Percentiles rank a stretch among this genome's conserved stretches.
Evolutionary conservation across 1,140 invertebrate species (phyloP).

Genomic region (Dermatophagoides farinae): DNA sequence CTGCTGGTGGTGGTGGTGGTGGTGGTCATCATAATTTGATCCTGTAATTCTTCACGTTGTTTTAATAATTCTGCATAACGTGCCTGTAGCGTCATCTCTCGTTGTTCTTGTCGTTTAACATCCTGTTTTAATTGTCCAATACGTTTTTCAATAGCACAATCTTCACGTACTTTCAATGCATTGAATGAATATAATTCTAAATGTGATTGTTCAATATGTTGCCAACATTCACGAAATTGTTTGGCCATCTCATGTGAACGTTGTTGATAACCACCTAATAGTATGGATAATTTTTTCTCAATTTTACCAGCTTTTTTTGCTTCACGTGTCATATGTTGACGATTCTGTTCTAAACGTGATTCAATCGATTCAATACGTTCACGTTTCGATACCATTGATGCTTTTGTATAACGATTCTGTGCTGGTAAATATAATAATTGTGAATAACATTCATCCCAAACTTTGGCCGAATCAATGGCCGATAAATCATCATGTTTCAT

Average conservation of each 20-base stretch:
- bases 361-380: conserved; percentile 80
- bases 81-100: conserved; percentile 67
- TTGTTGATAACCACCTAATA: conserved; percentile 74
- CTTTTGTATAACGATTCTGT: conserved; percentile 75
- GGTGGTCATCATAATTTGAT: too few species aligned
- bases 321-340: conserved; percentile 79
- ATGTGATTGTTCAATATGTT: conserved; percentile 69
- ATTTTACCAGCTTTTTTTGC: conserved; percentile 89
- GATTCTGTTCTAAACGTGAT: conserved; percentile 40
- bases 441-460: conserved; percentile 87
- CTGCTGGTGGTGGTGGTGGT: too few species aligned
- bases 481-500: conserved; percentile 76
- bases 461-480: conserved; percentile 69
- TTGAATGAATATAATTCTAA: conserved; percentile 81
- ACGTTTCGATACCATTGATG: conserved; percentile 82
- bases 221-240: conserved; percentile 62
- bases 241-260: conserved; percentile 68
- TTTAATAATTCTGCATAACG: conserved; percentile 44
- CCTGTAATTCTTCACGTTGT: conserved; percentile 23
- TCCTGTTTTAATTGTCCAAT: conserved; percentile 73
- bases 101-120: conserved; percentile 67
- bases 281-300: conserved; percentile 88
- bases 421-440: conserved; percentile 67
- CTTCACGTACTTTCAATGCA: conserved; percentile 70
- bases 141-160: conserved; percentile 65